These are phyloP conservation scores for Myotis findleyi DNA, from an alignment of 2,797 vertebrate genomes.

Conservation along the genomic window DNA sequence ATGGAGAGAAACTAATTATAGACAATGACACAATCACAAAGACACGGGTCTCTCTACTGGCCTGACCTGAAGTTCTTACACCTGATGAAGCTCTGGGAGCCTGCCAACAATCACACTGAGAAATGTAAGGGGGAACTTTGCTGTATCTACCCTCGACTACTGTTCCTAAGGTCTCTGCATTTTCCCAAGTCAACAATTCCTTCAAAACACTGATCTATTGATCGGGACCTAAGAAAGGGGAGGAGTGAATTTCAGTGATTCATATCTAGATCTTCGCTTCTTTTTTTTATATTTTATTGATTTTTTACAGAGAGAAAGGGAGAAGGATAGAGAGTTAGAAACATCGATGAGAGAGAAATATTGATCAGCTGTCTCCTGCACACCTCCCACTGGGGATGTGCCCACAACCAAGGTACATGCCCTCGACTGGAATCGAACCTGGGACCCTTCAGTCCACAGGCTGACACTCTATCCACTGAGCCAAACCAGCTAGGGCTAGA, in stretches of 20 bases:
- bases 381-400: no score
- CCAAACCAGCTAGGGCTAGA: no score
- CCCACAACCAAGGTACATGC: no score
- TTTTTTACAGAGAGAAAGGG: no score
- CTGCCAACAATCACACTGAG: background rate
- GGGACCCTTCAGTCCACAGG: no score
- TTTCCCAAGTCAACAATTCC: slow-evolving; percentile 43
- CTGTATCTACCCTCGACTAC: background rate
- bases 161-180: background rate
- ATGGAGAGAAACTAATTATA: background rate
- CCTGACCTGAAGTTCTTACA: slow-evolving; percentile 25
- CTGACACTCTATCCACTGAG: no score
- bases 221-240: background rate
- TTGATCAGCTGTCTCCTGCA: no score
- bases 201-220: background rate
- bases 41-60: background rate
- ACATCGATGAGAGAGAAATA: no score
- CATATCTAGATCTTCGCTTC: background rate
- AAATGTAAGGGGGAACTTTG: background rate
- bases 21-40: background rate
- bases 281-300: no score
- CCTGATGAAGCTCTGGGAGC: background rate
- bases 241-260: background rate
- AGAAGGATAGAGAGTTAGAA: no score
- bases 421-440: no score